Evolutionary conservation across 2,888 invertebrate genomes (phyloP), one percentile per base, ranked within the genome.

Genomic region (Apodemia hepburni): DNA sequence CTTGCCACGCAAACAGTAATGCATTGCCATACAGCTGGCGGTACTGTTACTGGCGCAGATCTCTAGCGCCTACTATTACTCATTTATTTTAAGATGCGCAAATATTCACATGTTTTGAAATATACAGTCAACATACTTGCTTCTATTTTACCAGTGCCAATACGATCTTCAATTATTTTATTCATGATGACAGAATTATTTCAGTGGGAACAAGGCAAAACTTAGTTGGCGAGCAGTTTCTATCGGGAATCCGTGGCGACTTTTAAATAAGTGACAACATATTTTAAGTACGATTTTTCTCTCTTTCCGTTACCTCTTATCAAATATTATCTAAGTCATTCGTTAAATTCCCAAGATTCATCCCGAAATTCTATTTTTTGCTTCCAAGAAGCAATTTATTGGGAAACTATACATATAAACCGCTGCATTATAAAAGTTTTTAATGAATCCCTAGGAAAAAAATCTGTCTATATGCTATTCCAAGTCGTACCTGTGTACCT

Each of bases 151-250:
- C 54, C 17, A 27, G 22, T 54, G 54, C 54, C 27, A 54, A 54
- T 54, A 9, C 22, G 54, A 54, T 54, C 22, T 54, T 54, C 27
- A 54, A 27, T 54, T 27, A 54, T 45, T 45, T 45, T 54, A 27
- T 54, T 27, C 54, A 27, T 27, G 54, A 54, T 54, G 54, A 54
- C 54, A 54, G 54, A 54, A 54, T 27, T 54, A 54, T 54, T 54
- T 22, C 27, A 27, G 54, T 22, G 27, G 22, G 27, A 12, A 27
- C 54, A 27, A 54, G 27, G 54, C 12, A 12, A 54, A 54, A 54
- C 22, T 54, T 54, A 54, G 54, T 54, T 54, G 54, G 54, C 54
- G 6, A 27, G 12, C 54, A 5, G 12, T 27, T 54, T 27, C 27
- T 22, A 11, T 22, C 5, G 54, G 27, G 11, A 22, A 54, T 54